phyloP scores from a whole-genome alignment of 2,113 vertebrate species.

The Empidonax traillii region DNA sequence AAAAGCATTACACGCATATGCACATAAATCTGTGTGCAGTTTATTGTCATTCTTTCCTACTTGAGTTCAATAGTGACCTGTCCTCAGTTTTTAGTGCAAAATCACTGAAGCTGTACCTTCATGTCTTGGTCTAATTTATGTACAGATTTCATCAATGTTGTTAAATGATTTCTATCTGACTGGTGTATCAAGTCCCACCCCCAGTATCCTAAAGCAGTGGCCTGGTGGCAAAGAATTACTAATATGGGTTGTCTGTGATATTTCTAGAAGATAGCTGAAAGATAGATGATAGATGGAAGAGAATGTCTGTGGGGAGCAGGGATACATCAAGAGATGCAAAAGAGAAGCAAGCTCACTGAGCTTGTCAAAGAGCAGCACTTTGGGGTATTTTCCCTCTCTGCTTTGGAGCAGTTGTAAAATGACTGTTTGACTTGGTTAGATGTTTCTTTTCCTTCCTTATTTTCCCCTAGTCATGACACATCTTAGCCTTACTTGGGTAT shows the following conservation, averaged over 20 bases:
- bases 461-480: background rate
- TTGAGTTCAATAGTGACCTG: background rate
- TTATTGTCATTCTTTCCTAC: background rate
- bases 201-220: background rate
- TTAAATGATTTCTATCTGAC: background rate
- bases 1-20: background rate
- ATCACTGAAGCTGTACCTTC: background rate
- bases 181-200: background rate
- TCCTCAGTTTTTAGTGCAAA: background rate
- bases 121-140: background rate
- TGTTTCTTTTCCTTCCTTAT: background rate
- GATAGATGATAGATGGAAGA: background rate
- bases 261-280: background rate
- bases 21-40: accelerated
- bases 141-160: background rate
- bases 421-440: background rate
- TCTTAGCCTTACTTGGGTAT: background rate
- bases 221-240: background rate
- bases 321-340: background rate
- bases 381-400: background rate
- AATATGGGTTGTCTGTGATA: background rate
- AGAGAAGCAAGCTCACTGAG: background rate
- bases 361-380: background rate
- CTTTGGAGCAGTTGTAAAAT: background rate
- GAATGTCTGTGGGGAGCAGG: accelerated